Base-by-base conservation (phyloP, 2,797 vertebrate genomes). In the Selene dorsalis region DNA sequence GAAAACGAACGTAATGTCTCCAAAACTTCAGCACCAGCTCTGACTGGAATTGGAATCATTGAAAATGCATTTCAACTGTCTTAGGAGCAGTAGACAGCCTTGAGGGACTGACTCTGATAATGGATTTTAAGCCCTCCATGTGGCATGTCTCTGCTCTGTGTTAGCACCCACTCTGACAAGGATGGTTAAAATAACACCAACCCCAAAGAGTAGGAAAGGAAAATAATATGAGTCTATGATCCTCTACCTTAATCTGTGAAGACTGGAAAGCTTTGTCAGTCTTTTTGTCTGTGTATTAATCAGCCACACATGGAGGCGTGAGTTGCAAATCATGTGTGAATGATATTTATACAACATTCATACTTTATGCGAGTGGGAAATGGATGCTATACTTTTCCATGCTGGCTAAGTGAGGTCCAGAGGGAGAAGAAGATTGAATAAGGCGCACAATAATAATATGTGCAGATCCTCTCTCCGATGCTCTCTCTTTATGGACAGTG, bases 81-180 rank as follows among this genome's bases (percentile, higher is more conserved):
- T 84, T 83, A 83, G 82, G 73, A 86, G 81, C 78, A 70, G 85
- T 55, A 85, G 87, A 84, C 82, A 76, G 77, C 76, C 78, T 78
- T 78, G 69, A 84, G 89, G 84, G 82, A 84, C 72, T n/a, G 73
- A 80, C 76, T 87, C 73, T 81, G 82, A 88, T 88, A 90, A 90
- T 86, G 79, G 84, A 88, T 87, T 87, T 86, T 80, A 88, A 91
- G 81, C 78, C 77, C 67, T 82, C 55, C 17, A 10, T 67, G 74
- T 79, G 75, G 67, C 84, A 67, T 76, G 69, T 53, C 39, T n/a
- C 69, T 67, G 75, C 69, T 84, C 80, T 74, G 74, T 83, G 83
- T 87, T 85, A 74, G 84, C 84, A 69, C 80, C 71, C 78, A 53
- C 73, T 87, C 73, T 88, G 90, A 91, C 85, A 87, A 80, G 80